phyloP scores from a whole-genome alignment of 2,888 invertebrate genomes.

The Subacronicta megacephala region DNA sequence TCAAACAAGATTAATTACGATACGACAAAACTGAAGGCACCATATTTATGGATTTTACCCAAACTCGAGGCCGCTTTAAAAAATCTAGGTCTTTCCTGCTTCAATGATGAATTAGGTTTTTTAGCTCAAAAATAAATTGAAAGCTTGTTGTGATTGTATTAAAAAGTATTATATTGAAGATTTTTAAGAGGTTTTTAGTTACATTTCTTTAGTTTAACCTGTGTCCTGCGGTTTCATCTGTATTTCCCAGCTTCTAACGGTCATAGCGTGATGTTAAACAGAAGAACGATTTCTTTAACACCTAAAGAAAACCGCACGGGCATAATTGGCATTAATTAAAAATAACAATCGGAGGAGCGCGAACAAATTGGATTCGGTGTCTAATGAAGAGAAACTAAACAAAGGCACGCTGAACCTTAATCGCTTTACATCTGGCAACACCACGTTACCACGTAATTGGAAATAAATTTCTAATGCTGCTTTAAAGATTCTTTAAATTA shows the following conservation, averaged over 20 bases:
- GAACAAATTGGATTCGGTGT: constrained; percentile 51
- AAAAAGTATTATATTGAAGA: no score
- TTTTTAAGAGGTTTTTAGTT: not conserved
- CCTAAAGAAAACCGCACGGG: constrained; percentile 24
- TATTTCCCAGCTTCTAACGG: no score
- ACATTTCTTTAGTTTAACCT: no score
- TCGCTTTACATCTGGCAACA: constrained; percentile 37
- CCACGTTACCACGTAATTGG: constrained; percentile 12
- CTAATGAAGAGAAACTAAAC: constrained; percentile 58
- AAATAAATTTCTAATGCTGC: constrained; percentile 13
- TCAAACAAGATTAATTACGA: constrained; percentile 84
- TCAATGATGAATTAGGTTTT: constrained; percentile 36
- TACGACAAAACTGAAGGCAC: constrained; percentile 73
- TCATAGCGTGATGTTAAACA: no score
- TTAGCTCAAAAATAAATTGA: constrained; percentile 12
- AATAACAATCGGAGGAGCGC: constrained; percentile 44
- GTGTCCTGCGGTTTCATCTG: no score
- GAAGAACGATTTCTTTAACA: constrained; percentile 17
- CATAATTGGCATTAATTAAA: constrained; percentile 53
- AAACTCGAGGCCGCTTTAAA: constrained; percentile 42
- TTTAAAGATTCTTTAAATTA: not conserved
- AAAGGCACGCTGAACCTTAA: constrained; percentile 45
- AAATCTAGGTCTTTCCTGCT: constrained; percentile 28
- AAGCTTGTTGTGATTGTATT: no score
- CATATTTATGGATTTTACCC: constrained; percentile 64